Evolutionary conservation across 1,140 invertebrate genomes (phyloP).

Genomic region (Tetramorium parvispinum): DNA sequence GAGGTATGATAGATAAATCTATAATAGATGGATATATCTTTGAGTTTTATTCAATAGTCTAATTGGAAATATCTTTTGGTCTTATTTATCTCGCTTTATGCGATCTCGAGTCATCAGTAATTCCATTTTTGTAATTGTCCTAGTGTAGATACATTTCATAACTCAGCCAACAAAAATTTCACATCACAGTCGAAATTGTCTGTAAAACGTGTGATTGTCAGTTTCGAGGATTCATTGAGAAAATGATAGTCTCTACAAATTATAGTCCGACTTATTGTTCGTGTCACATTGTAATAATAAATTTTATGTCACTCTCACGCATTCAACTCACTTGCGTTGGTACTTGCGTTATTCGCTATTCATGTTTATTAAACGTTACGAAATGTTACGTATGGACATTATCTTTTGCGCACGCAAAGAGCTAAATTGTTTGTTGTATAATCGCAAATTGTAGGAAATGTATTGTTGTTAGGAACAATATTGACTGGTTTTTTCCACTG

Average conservation of each 20-base stretch:
- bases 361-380: conserved; percentile 54
- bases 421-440: conserved; percentile 11
- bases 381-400: conserved; percentile 36
- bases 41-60: background rate
- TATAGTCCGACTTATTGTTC: conserved; percentile 21
- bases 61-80: conserved; percentile 9
- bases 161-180: background rate
- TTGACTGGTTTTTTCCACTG: background rate
- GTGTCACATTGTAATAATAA: conserved; percentile 28
- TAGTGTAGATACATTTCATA: background rate
- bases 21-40: background rate
- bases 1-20: background rate
- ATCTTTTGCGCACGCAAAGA: background rate
- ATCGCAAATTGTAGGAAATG: conserved; percentile 38
- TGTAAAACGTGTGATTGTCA: background rate
- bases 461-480: background rate
- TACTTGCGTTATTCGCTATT: conserved; percentile 43
- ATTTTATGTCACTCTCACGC: conserved; percentile 65
- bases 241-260: conserved; percentile 44
- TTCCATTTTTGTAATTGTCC: conserved; percentile 9
- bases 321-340: conserved; percentile 40
- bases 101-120: background rate
- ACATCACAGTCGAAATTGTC: conserved; percentile 18
- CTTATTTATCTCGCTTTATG: background rate
- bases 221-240: conserved; percentile 2